Evolutionary conservation across 2,888 invertebrate genomes (phyloP).

Genomic region (Vanessa cardui): DNA sequence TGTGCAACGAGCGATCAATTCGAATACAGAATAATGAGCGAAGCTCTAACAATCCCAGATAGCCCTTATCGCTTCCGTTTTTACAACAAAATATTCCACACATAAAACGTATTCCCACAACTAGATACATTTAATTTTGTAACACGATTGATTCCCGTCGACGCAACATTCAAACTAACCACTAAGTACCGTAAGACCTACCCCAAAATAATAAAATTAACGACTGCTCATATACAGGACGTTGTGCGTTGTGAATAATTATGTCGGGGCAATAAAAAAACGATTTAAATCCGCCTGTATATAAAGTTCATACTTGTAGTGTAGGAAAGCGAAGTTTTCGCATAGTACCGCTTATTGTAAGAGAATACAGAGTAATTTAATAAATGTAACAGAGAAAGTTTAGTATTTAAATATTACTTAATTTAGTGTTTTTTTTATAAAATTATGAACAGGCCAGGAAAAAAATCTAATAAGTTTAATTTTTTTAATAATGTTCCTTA

Average conservation of each 20-base stretch:
- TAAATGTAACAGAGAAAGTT: constrained; percentile 6
- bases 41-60: constrained; percentile 30
- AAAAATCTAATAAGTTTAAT: no score
- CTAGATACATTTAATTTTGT: no score
- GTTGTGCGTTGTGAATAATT: constrained; percentile 42
- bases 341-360: constrained; percentile 19
- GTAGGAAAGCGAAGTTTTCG: constrained; percentile 26
- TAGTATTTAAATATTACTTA: background rate
- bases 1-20: constrained; percentile 4
- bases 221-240: constrained; percentile 40
- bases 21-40: constrained; percentile 13
- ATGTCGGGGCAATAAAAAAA: constrained; percentile 31
- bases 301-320: constrained; percentile 24
- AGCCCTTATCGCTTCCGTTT: constrained; percentile 41
- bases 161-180: constrained; percentile 35
- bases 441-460: no score
- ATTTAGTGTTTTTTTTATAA: no score
- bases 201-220: constrained; percentile 39
- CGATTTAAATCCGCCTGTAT: constrained; percentile 26
- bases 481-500: no score
- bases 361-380: constrained; percentile 12
- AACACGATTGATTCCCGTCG: constrained; percentile 35
- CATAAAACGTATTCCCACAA: constrained; percentile 24
- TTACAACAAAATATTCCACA: constrained; percentile 36
- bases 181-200: constrained; percentile 30